Conservation (phyloP, 2,888 invertebrate genomes). For the Mythimna lalbum region DNA sequence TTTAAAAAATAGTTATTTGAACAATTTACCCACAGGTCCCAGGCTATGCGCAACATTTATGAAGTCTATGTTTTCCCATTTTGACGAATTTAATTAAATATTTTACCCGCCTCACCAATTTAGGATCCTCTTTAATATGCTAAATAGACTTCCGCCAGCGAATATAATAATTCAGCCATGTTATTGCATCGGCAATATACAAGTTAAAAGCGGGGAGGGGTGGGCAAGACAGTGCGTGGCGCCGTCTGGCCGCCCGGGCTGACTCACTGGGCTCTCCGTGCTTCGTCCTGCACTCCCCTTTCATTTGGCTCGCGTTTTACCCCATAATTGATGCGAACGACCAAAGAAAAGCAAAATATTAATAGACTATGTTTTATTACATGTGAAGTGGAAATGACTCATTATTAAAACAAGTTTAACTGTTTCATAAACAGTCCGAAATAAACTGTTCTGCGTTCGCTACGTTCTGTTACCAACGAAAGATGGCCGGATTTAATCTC, state of each 20-base stretch:
- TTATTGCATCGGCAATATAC: constrained; percentile 64
- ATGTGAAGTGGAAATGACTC: constrained; percentile 51
- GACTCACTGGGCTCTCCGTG: constrained; percentile 86
- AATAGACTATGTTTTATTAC: constrained; percentile 48
- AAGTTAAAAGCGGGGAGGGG: constrained; percentile 73
- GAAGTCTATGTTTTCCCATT: constrained; percentile 13
- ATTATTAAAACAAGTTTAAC: constrained; percentile 29
- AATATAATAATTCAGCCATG: constrained; percentile 72
- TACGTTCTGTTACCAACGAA: constrained; percentile 8
- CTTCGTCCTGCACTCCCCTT: constrained; percentile 78
- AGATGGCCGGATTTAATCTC: constrained; percentile 10
- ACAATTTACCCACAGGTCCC: too few relatives aligned
- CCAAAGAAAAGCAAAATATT: constrained; percentile 46
- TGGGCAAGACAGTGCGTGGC: constrained; percentile 81
- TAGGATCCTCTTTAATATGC: constrained; percentile 76
- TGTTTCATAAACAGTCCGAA: constrained; percentile 22
- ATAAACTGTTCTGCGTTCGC: constrained; percentile 5
- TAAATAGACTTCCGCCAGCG: constrained; percentile 73
- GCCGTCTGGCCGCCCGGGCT: constrained; percentile 85
- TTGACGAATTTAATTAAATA: constrained; percentile 67
- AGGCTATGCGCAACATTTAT: not conserved
- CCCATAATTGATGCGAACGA: constrained; percentile 81
- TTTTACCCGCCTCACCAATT: constrained; percentile 68
- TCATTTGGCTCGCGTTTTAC: constrained; percentile 79
- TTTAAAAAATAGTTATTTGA: constrained; percentile 3